These are phyloP conservation scores for Pterocles gutturalis DNA, from an alignment of 2,113 vertebrate genomes.

Conservation along the genomic window DNA sequence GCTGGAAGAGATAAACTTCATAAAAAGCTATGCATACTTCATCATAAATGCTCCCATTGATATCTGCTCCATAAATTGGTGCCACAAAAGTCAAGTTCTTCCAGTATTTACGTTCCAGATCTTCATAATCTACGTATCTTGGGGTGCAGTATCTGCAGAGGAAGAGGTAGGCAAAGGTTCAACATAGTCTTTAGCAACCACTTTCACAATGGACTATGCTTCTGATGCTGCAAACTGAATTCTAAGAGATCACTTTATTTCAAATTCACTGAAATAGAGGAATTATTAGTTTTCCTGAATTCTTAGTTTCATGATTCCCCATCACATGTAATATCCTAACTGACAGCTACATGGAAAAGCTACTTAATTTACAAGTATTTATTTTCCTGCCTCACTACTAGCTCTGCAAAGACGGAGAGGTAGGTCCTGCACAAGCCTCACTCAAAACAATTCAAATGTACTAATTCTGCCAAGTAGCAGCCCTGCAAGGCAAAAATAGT, in stretches of 20 bases:
- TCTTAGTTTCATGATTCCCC: not conserved
- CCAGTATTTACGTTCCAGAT: constrained; percentile 87
- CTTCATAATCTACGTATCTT: constrained; percentile 81
- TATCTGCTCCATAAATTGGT: constrained; percentile 86
- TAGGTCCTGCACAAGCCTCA: not conserved
- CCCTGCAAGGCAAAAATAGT: not conserved
- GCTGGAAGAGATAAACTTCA: constrained; percentile 1
- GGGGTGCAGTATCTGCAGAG: constrained; percentile 81
- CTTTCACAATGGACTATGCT: not conserved
- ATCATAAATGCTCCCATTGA: constrained; percentile 86
- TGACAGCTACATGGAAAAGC: not conserved
- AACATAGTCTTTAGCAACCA: not conserved
- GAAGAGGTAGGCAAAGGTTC: constrained; percentile 25
- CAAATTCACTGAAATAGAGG: not conserved
- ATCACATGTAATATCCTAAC: not conserved
- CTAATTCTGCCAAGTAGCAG: not conserved
- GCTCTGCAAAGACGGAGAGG: not conserved
- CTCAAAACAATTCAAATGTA: not conserved
- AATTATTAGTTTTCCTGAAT: not conserved
- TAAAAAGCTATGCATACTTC: constrained; percentile 76
- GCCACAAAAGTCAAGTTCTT: constrained; percentile 85
- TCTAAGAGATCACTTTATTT: not conserved
- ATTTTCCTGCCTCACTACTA: not conserved
- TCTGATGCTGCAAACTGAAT: not conserved
- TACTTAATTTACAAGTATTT: not conserved